Evolutionary conservation across 2,113 vertebrate genomes (phyloP).

Genomic region (Pachypanchax playfairii): DNA sequence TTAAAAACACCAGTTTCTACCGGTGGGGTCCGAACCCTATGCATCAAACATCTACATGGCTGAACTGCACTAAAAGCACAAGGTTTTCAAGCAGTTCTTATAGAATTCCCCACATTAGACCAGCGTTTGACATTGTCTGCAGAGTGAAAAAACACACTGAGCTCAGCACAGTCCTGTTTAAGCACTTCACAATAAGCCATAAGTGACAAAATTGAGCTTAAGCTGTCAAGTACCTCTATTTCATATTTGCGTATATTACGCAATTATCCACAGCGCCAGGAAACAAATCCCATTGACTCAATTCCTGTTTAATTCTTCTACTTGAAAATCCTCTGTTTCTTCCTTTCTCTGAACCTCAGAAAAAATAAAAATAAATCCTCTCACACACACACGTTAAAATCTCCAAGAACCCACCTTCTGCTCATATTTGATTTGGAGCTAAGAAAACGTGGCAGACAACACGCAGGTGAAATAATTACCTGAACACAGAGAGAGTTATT

Average conservation of each 20-base stretch:
- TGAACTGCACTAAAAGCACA: not conserved
- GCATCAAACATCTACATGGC: not conserved
- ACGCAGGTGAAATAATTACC: constrained; percentile 61
- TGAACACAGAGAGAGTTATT: constrained; percentile 57
- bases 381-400: constrained; percentile 33
- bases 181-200: constrained; percentile 46
- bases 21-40: too few relatives aligned
- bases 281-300: constrained; percentile 63
- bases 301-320: constrained; percentile 67
- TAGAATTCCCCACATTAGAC: constrained; percentile 5
- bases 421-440: constrained; percentile 51
- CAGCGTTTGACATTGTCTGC: constrained; percentile 1
- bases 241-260: constrained; percentile 45
- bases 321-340: constrained; percentile 49
- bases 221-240: constrained; percentile 53
- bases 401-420: constrained; percentile 31
- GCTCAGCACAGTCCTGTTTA: constrained; percentile 4
- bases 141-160: constrained; percentile 5
- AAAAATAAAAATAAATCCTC: constrained; percentile 16
- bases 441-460: constrained; percentile 45
- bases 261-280: constrained; percentile 48
- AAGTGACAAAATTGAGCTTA: constrained; percentile 59
- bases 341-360: constrained; percentile 27
- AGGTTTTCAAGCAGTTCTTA: not conserved
- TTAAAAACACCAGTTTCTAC: too few relatives aligned